Percentiles rank a stretch among this genome's conserved stretches.
Conservation (phyloP, 1,140 invertebrate species). For the Euwallacea similis region DNA sequence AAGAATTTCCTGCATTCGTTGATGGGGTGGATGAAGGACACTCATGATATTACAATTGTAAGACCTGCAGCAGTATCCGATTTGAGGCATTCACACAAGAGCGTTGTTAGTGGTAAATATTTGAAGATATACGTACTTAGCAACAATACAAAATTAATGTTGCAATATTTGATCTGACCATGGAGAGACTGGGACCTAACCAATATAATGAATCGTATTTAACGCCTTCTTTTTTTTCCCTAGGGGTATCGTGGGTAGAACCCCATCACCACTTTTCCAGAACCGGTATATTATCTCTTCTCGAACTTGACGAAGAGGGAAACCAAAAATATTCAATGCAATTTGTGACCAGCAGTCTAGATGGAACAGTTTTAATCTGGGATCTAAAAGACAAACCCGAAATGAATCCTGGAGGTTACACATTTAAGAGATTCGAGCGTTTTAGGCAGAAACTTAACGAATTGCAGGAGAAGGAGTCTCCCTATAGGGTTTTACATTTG, state of each 20-base stretch:
- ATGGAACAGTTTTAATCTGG: constrained; percentile 72
- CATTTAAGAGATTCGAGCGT: constrained; percentile 56
- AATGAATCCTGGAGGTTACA: constrained; percentile 53
- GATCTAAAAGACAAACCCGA: constrained; percentile 59
- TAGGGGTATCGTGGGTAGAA: constrained; percentile 61
- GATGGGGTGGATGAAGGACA: constrained; percentile 69
- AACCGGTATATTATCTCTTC: constrained; percentile 59
- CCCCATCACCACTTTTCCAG: constrained; percentile 61
- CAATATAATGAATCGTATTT: neutral
- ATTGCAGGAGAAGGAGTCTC: constrained; percentile 59
- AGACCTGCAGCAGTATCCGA: constrained; percentile 63
- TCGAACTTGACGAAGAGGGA: constrained; percentile 51
- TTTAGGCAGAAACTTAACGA: constrained; percentile 58
- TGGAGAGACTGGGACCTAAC: neutral
- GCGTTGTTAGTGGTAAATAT: constrained; percentile 62
- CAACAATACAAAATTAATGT: neutral
- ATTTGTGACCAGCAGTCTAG: constrained; percentile 66
- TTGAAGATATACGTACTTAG: neutral
- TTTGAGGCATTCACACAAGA: constrained; percentile 63
- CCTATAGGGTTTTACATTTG: constrained; percentile 60
- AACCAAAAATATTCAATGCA: constrained; percentile 58
- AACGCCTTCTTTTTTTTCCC: constrained; percentile 11
- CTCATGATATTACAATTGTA: constrained; percentile 59
- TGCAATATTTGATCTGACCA: neutral
- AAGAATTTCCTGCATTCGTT: constrained; percentile 62